Percentiles rank a stretch among this genome's conserved stretches.
Evolutionary conservation across 2,797 vertebrate species (phyloP).

Genomic region (Epinephelus malabaricus): DNA sequence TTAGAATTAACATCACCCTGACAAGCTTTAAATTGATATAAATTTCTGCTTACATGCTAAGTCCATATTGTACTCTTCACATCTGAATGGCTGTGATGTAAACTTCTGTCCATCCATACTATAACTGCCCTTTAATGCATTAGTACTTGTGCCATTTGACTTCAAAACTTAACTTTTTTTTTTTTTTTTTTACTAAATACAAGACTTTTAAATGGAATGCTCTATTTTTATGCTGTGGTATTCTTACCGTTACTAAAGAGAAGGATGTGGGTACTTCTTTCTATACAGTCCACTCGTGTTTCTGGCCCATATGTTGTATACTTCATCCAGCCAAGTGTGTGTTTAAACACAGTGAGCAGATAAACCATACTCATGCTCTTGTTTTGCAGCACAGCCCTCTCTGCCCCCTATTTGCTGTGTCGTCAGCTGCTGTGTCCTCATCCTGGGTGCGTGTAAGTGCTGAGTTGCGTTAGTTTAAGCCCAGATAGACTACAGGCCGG

Average conservation of each 20-base stretch:
- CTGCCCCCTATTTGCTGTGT: conserved; percentile 61
- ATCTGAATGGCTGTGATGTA: background rate
- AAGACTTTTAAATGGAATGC: background rate
- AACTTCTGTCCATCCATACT: background rate
- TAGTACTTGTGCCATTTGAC: background rate
- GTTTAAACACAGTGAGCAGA: background rate
- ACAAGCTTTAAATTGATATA: background rate
- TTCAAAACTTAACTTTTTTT: too few relatives aligned
- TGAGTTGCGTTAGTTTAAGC: conserved; percentile 74
- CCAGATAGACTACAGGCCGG: conserved; percentile 70
- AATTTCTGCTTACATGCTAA: background rate
- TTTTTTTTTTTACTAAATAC: background rate
- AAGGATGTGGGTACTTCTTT: background rate
- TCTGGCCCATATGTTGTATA: background rate
- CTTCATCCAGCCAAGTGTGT: background rate
- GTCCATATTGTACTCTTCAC: background rate
- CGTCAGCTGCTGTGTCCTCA: conserved; percentile 63
- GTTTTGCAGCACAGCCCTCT: conserved; percentile 52
- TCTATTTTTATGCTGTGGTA: background rate
- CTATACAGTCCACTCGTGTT: background rate
- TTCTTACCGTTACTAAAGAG: background rate
- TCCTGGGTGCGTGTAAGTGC: conserved; percentile 61
- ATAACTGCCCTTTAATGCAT: background rate
- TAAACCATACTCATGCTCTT: conserved; percentile 20
- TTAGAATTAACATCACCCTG: background rate